Percentiles rank a stretch among this genome's conserved stretches.
These are phyloP conservation scores for Plectropomus leopardus DNA, from an alignment of 2,113 vertebrate genomes.

Conservation along the genomic window DNA sequence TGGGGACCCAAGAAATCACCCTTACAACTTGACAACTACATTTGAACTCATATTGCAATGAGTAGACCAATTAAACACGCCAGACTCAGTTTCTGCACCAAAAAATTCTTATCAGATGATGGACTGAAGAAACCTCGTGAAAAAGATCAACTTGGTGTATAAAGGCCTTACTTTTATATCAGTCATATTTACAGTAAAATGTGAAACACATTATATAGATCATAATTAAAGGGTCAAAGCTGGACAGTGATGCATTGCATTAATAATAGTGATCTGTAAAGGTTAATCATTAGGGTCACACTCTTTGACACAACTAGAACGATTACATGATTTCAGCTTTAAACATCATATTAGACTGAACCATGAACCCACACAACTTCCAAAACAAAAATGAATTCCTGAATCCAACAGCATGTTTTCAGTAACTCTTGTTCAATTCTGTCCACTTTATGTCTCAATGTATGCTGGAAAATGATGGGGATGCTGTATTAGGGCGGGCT, in stretches of 20 bases:
- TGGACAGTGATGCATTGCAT: not conserved
- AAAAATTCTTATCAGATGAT: too few species aligned
- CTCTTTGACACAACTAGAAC: not conserved
- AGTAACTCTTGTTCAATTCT: slow-evolving; percentile 1
- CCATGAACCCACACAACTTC: not conserved
- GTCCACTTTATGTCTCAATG: not conserved
- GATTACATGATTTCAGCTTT: not conserved
- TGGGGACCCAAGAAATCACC: too few species aligned
- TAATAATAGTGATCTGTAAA: not conserved
- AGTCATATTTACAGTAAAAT: not conserved
- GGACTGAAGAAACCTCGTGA: too few species aligned
- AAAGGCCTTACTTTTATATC: not conserved
- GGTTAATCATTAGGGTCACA: not conserved
- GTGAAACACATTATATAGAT: not conserved
- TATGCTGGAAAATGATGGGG: slow-evolving; percentile 11
- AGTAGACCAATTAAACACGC: too few species aligned
- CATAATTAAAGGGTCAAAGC: not conserved
- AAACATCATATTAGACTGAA: not conserved
- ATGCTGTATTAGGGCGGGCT: not conserved
- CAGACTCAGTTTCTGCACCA: too few species aligned
- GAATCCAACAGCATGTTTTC: slow-evolving; percentile 23
- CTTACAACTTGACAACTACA: too few species aligned
- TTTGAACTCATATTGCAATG: too few species aligned
- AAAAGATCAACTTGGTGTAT: too few species aligned
- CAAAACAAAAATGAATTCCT: too few species aligned